Percentiles rank a stretch among this genome's conserved stretches.
These are phyloP conservation scores for Cuculus canorus DNA, from an alignment of 2,797 vertebrate genomes.

Conservation along the genomic window DNA sequence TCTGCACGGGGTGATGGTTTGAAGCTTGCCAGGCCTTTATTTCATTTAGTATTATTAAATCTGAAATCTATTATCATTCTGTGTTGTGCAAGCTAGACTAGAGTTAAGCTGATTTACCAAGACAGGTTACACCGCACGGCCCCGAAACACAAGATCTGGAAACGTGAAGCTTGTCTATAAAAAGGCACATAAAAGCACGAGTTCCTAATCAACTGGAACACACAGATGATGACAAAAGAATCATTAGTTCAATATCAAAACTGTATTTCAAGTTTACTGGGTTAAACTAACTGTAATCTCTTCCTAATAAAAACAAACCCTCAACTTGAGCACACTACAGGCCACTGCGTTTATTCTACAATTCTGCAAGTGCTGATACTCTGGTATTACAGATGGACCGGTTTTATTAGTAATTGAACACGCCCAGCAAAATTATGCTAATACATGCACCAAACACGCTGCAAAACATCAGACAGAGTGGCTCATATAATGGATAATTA, in stretches of 20 bases:
- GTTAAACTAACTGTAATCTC: neutral
- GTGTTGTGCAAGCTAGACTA: neutral
- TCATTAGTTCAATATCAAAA: neutral
- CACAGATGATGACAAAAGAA: neutral
- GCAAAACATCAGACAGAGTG: neutral
- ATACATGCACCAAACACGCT: neutral
- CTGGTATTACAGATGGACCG: neutral
- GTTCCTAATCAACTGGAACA: neutral
- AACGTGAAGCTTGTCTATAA: neutral
- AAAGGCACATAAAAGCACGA: neutral
- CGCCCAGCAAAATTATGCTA: neutral
- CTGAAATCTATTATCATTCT: neutral
- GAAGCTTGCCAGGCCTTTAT: constrained; percentile 1
- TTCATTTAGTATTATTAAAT: constrained; percentile 20
- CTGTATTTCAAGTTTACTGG: neutral
- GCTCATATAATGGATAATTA: neutral
- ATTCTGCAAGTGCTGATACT: no score
- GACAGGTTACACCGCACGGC: neutral
- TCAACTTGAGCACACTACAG: neutral
- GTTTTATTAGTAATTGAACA: neutral
- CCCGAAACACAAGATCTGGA: neutral
- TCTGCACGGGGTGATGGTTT: neutral
- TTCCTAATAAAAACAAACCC: neutral
- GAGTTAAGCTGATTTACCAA: constrained; percentile 23
- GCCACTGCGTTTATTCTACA: neutral